Percentiles rank a stretch among this genome's conserved stretches.
Conservation (phyloP, 2,797 vertebrate genomes). For the Coreius guichenoti region DNA sequence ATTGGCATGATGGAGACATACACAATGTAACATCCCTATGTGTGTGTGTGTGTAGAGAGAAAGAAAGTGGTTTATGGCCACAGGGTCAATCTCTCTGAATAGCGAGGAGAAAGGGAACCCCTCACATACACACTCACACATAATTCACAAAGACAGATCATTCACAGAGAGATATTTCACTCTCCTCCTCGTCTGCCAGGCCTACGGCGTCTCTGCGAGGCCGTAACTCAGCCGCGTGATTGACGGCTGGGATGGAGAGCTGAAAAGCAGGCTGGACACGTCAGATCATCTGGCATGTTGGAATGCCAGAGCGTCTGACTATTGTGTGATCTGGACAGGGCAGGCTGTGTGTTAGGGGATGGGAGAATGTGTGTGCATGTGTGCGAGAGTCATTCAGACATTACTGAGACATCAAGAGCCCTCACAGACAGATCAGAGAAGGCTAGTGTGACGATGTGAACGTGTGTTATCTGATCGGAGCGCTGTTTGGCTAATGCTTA, state of each 20-base stretch:
- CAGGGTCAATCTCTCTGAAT: conserved; percentile 52
- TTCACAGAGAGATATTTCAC: conserved; percentile 52
- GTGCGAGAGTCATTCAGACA: conserved; percentile 33
- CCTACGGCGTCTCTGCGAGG: conserved; percentile 51
- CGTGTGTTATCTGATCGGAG: conserved; percentile 63
- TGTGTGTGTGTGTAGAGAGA: conserved; percentile 34
- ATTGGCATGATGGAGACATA: conserved; percentile 13
- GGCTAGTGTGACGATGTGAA: conserved; percentile 22
- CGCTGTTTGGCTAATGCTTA: conserved; percentile 63
- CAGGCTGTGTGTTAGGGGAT: conserved; percentile 21
- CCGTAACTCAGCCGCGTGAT: conserved; percentile 56
- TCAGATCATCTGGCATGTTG: conserved; percentile 56
- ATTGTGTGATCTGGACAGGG: conserved; percentile 51
- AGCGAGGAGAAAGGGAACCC: conserved; percentile 49
- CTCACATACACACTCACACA: conserved; percentile 46
- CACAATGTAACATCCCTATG: conserved; percentile 1
- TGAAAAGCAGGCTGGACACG: conserved; percentile 52
- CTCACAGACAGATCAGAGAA: conserved; percentile 42
- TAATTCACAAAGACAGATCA: conserved; percentile 56
- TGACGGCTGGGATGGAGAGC: conserved; percentile 52
- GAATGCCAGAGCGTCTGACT: conserved; percentile 57
- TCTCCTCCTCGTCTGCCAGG: conserved; percentile 36
- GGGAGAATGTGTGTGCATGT: conserved; percentile 40
- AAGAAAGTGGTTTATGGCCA: conserved; percentile 50
- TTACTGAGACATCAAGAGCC: conserved; percentile 23